Percentiles rank a stretch among this genome's conserved stretches.
phyloP scores from a whole-genome alignment of 2,113 vertebrate species.

The Globicephala melas region DNA sequence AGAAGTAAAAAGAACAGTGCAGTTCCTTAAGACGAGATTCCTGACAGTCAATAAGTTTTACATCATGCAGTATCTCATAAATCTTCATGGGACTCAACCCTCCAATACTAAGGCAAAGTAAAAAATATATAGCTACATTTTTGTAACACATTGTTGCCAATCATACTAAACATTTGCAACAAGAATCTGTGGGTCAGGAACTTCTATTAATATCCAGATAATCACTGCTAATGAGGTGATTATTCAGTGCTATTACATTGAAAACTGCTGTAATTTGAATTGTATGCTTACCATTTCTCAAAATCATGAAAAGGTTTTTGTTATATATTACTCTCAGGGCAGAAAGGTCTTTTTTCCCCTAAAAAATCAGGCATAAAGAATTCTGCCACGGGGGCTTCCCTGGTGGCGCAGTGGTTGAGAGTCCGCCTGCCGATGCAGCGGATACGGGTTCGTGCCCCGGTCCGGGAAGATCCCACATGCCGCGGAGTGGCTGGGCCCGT shows the following conservation, averaged over 20 bases:
- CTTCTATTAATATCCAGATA: slow-evolving; percentile 77
- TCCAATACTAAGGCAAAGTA: slow-evolving; percentile 53
- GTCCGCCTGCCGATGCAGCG: too few species aligned
- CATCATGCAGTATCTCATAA: not conserved
- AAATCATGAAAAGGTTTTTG: slow-evolving; percentile 41
- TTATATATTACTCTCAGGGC: not conserved
- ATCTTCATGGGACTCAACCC: slow-evolving; percentile 34
- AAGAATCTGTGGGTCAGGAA: slow-evolving; percentile 36
- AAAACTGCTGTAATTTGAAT: slow-evolving; percentile 68
- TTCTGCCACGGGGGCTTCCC: not conserved
- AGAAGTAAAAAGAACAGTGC: not conserved
- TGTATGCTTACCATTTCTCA: slow-evolving; percentile 74
- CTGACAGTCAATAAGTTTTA: not conserved
- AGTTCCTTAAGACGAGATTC: not conserved
- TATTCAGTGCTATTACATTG: slow-evolving; percentile 71
- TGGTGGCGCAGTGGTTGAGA: too few species aligned
- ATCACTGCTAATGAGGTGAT: slow-evolving; percentile 74
- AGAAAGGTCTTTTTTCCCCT: not conserved
- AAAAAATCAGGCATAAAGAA: not conserved
- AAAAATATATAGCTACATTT: slow-evolving; percentile 49
- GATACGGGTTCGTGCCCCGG: too few species aligned
- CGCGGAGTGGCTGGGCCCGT: too few species aligned
- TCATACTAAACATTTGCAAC: slow-evolving; percentile 46
- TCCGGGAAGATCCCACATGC: too few species aligned
- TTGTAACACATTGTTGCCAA: slow-evolving; percentile 41